A percentile compares a stretch with the other conserved stretches of the same genome.
These are phyloP conservation scores for Diacarnus erythraeanus DNA, from an alignment of 37 sponge, comb jelly and placozoan genomes.

Conservation along the genomic window DNA sequence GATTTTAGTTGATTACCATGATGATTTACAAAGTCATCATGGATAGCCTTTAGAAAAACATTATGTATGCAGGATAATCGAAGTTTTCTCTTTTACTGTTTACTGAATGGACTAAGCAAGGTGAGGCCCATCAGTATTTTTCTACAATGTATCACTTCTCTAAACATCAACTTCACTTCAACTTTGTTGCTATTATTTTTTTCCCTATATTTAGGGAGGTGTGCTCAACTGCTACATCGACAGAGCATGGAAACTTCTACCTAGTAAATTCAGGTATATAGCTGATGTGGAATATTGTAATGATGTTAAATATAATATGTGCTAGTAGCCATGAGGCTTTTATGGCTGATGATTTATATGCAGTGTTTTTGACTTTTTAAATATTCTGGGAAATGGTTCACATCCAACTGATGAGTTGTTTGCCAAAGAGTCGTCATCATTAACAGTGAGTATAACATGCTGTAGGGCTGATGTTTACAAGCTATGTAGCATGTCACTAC, in stretches of 20 bases:
- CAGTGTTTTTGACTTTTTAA: constrained; percentile 44
- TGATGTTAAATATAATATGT: not conserved
- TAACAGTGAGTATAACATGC: not conserved
- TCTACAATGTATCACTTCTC: not conserved
- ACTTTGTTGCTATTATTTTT: not conserved
- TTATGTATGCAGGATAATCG: constrained; percentile 5
- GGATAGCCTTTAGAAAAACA: too few species aligned
- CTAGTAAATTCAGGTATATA: constrained; percentile 46
- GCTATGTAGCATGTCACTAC: not conserved
- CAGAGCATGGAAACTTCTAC: constrained; percentile 17
- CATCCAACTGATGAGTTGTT: not conserved
- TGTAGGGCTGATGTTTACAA: not conserved
- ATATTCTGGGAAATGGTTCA: not conserved
- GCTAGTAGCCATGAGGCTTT: not conserved
- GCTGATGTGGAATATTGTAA: not conserved
- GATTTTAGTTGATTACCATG: too few species aligned
- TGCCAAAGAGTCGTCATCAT: not conserved
- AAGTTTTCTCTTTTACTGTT: constrained; percentile 18
- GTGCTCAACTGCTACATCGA: constrained; percentile 32
- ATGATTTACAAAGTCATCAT: too few species aligned
- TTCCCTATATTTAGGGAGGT: constrained; percentile 6
- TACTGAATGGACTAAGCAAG: constrained; percentile 16
- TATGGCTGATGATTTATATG: too few species aligned
- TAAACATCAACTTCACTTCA: not conserved
- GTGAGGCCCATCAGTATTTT: not conserved